Conservation (phyloP, 2,797 vertebrate species). For the Lateolabrax maculatus region DNA sequence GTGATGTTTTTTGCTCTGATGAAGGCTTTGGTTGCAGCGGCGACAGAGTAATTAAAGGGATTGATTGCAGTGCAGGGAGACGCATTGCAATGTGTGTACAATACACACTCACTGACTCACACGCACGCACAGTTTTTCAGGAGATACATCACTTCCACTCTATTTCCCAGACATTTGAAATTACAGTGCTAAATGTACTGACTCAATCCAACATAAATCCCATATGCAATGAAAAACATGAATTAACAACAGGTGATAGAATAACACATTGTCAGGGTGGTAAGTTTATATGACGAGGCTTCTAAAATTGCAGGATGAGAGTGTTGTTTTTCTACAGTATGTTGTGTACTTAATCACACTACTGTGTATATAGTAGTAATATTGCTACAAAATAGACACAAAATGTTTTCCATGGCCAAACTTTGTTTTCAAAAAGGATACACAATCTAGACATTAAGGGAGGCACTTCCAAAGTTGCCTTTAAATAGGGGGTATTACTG, state of each 20-base stretch:
- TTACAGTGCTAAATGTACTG: conserved; percentile 68
- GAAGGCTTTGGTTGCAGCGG: conserved; percentile 68
- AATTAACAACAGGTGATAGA: conserved; percentile 30
- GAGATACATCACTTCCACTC: conserved; percentile 60
- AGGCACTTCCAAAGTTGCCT: not conserved
- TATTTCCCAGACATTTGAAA: conserved; percentile 63
- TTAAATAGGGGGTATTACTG: not conserved
- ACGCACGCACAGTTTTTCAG: not conserved
- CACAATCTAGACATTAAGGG: not conserved
- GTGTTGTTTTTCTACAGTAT: not conserved
- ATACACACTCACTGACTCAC: conserved; percentile 35
- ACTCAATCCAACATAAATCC: conserved; percentile 55
- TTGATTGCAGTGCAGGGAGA: conserved; percentile 74
- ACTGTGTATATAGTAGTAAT: not conserved
- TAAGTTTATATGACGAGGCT: not conserved
- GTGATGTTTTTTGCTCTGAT: conserved; percentile 71
- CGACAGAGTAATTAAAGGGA: conserved; percentile 83
- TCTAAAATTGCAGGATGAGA: not conserved
- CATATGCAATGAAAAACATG: conserved; percentile 24
- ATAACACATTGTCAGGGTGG: conserved; percentile 3
- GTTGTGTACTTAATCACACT: not conserved
- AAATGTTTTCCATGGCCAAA: not conserved
- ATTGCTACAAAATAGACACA: not conserved
- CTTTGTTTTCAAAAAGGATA: not conserved
- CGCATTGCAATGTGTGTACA: conserved; percentile 51